Evolutionary conservation across 2,888 invertebrate genomes (phyloP).

Genomic region (Ormyrus labotus): DNA sequence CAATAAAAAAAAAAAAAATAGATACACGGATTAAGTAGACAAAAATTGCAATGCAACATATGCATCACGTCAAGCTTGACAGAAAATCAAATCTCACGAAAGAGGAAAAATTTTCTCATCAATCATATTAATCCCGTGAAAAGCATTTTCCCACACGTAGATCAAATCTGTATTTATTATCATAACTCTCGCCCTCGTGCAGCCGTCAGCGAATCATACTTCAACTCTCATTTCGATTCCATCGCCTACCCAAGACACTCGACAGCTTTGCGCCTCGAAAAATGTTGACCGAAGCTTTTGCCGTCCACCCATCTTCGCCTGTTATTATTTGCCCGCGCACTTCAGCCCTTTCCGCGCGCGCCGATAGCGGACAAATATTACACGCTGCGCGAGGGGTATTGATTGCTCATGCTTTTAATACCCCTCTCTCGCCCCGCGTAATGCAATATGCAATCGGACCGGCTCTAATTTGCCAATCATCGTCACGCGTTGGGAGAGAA

Average conservation of each 20-base stretch:
- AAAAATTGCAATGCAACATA: too few relatives aligned
- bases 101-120: too few relatives aligned
- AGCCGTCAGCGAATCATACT: not conserved
- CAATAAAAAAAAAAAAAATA: too few relatives aligned
- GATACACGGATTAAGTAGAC: too few relatives aligned
- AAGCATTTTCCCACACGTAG: too few relatives aligned
- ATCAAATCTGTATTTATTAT: too few relatives aligned
- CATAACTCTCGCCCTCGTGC: too few relatives aligned
- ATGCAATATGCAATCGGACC: slow-evolving; percentile 29
- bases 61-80: too few relatives aligned
- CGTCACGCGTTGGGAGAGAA: not conserved
- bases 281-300: slow-evolving; percentile 2
- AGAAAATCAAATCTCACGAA: too few relatives aligned
- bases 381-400: slow-evolving; percentile 10
- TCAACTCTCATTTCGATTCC: not conserved
- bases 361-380: slow-evolving; percentile 39
- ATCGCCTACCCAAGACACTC: not conserved
- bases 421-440: slow-evolving; percentile 12
- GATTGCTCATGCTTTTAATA: slow-evolving; percentile 3
- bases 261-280: too few relatives aligned
- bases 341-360: slow-evolving; percentile 11
- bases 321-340: slow-evolving; percentile 34
- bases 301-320: not conserved
- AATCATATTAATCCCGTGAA: too few relatives aligned
- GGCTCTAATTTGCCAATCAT: slow-evolving; percentile 52